Conservation (phyloP, 37 sponge, comb jelly and placozoan species). For the Halichondria panicea region DNA sequence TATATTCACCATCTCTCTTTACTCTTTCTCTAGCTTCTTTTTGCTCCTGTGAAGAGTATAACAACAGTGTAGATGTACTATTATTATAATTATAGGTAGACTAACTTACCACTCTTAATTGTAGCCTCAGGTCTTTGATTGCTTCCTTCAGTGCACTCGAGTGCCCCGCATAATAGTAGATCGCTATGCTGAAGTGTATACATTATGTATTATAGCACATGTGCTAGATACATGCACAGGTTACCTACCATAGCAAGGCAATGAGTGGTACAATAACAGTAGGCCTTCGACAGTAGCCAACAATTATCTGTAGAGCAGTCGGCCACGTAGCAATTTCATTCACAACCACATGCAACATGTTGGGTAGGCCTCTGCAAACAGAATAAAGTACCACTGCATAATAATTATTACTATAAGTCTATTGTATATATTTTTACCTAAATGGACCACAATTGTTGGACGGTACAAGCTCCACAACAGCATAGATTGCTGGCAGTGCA, state of each 20-base stretch:
- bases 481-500: slow-evolving; percentile 62
- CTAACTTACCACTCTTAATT: slow-evolving; percentile 37
- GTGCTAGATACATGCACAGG: not conserved
- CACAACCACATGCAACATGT: slow-evolving; percentile 41
- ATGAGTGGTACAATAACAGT: slow-evolving; percentile 60
- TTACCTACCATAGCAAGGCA: slow-evolving; percentile 38
- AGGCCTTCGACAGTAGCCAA: slow-evolving; percentile 50
- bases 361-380: slow-evolving; percentile 61
- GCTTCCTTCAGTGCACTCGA: slow-evolving; percentile 55
- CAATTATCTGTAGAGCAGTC: not conserved
- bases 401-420: too few species aligned
- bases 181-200: slow-evolving; percentile 59
- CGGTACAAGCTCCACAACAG: slow-evolving; percentile 45
- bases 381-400: too few species aligned
- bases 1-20: too few species aligned
- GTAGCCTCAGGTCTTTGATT: slow-evolving; percentile 70
- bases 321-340: slow-evolving; percentile 54
- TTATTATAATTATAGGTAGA: too few species aligned
- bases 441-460: slow-evolving; percentile 77
- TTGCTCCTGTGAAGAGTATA: too few species aligned
- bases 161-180: slow-evolving; percentile 66
- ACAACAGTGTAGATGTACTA: too few species aligned
- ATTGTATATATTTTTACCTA: too few species aligned
- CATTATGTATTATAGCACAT: too few species aligned
- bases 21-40: too few species aligned